A percentile compares a stretch with the other conserved stretches of the same genome.
Conservation (phyloP, 2,888 invertebrate genomes). For the Synergus umbraculus region DNA sequence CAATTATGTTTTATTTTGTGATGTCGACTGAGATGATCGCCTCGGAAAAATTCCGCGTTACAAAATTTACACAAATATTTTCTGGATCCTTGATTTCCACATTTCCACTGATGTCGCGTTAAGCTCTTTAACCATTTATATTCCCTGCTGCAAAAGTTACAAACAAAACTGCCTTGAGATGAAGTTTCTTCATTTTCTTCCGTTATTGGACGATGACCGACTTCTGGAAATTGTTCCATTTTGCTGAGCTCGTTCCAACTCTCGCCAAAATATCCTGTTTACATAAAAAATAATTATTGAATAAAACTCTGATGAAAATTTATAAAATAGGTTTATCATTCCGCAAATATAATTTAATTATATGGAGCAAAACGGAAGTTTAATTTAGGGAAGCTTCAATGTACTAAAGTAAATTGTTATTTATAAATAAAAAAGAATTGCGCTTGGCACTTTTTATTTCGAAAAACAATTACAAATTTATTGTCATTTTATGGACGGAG, state of each 20-base stretch:
- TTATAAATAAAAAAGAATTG: not conserved
- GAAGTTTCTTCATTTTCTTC: conserved; percentile 71
- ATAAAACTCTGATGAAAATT: not conserved
- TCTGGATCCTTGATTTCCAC: conserved; percentile 84
- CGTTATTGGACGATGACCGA: conserved; percentile 52
- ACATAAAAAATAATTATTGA: not conserved
- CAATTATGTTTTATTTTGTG: conserved; percentile 1
- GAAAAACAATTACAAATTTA: not conserved
- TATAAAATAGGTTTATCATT: not conserved
- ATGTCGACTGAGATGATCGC: conserved; percentile 7
- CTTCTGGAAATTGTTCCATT: not conserved
- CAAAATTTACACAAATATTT: conserved; percentile 73
- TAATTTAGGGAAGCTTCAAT: not conserved
- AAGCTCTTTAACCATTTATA: conserved; percentile 76
- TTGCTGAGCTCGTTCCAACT: not conserved
- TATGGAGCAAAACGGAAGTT: not conserved
- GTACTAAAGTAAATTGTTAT: not conserved
- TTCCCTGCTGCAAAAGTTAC: conserved; percentile 72
- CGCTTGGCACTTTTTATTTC: not conserved
- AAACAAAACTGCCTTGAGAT: conserved; percentile 75
- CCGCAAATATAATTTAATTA: not conserved
- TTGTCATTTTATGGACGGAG: not conserved
- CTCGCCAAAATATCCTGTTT: not conserved
- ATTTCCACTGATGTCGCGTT: conserved; percentile 76
- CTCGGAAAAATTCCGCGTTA: conserved; percentile 1